Base-by-base conservation (phyloP, 2,797 vertebrate genomes). In the Myotis planiceps region DNA sequence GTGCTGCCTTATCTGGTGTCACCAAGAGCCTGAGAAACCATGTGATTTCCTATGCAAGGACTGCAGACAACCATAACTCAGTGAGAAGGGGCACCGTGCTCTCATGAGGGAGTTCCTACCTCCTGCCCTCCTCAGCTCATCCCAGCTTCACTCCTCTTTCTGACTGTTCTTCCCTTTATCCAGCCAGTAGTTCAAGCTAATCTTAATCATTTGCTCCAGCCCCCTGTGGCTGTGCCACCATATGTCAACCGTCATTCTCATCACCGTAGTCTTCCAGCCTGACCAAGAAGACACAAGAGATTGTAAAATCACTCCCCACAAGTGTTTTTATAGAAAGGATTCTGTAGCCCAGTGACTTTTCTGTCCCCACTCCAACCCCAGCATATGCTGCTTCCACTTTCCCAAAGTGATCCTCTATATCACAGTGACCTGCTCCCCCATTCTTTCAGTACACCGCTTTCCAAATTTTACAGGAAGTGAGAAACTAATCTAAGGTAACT, bases 31-130 rank as follows among this genome's bases (percentile, higher is more conserved):
- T 34, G 34, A 92, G 60, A 27, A 83, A 25, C 53, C 7, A 1
- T 63, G 60, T 82, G 83, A 53, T 60, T 53, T 18, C 39, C 60
- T 60, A 2, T 45, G 37, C n/a, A 60, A 47, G 42, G 60, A n/a
- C 34, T 29, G 47, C 6, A 3, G 27, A 51, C 1, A 27, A n/a
- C 29, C n/a, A 25, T 58, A 39, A 58, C 10, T 60, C 32, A 10
- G 16, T 5, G 15, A 51, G 32, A 94, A 60, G 53, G 51, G 34
- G 37, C 29, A 14, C 21, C 0, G n/a, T 5, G 16, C 42, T 45
- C 75, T 68, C 16, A 2, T 0, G 0, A 32, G 27, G 29, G 32
- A 6, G 37, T 29, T 78, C n/a, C 13, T 34, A 2, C 21, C 14
- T 58, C 34, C 7, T 7, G 29, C 27, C 15, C 12, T 37, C 25